phyloP scores from a whole-genome alignment of 2,888 invertebrate genomes.

The Julus scandinavius region DNA sequence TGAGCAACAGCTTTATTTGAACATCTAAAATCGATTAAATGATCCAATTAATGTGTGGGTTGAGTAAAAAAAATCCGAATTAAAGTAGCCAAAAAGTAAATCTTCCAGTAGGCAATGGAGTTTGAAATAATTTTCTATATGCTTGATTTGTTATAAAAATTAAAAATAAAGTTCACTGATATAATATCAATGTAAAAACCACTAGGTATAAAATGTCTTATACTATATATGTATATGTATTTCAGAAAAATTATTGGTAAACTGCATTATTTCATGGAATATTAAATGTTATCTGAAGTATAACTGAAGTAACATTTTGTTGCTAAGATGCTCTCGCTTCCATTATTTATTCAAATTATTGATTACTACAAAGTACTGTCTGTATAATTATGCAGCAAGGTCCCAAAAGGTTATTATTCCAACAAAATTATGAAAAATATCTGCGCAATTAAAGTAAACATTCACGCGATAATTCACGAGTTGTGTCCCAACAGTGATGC shows the following conservation, averaged over 20 bases:
- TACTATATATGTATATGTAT: too few species aligned
- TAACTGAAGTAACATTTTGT: background rate
- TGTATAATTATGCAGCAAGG: background rate
- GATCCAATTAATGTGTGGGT: background rate
- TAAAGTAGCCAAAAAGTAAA: background rate
- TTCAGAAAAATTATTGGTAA: too few species aligned
- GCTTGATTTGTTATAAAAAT: too few species aligned
- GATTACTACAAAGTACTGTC: background rate
- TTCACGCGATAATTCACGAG: background rate
- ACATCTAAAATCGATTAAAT: background rate
- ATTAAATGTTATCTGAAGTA: background rate
- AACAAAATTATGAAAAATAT: background rate
- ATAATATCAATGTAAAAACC: too few species aligned
- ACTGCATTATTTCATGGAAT: background rate
- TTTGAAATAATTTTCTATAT: background rate
- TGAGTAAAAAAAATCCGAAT: background rate
- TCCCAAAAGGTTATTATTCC: background rate
- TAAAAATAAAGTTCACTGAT: too few species aligned
- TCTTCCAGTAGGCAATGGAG: background rate
- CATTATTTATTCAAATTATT: background rate
- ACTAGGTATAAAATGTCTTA: too few species aligned
- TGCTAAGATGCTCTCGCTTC: background rate
- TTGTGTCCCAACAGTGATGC: background rate
- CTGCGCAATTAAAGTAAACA: background rate
- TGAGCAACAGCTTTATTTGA: background rate